Conservation (phyloP, 2,888 invertebrate genomes). For the Miltochrista miniata region DNA sequence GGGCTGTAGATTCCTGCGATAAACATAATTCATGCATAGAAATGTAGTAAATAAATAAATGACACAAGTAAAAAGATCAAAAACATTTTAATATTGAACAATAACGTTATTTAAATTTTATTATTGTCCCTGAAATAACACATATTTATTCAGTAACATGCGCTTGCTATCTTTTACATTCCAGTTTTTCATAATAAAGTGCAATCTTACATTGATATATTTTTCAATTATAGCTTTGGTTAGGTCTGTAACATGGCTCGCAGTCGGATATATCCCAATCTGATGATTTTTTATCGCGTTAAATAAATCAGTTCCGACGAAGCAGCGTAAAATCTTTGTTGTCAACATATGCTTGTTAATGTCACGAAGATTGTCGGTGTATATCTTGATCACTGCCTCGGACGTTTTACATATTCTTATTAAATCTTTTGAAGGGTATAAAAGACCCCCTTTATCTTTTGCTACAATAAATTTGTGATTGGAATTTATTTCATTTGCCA, state of each 20-base stretch:
- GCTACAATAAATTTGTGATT: conserved; percentile 5
- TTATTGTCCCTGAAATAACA: conserved; percentile 8
- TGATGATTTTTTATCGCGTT: conserved; percentile 3
- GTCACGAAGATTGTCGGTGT: background rate
- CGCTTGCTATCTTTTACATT: conserved; percentile 9
- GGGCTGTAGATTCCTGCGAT: too few relatives aligned
- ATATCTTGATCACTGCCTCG: background rate
- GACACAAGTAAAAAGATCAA: background rate
- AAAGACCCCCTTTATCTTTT: conserved; percentile 3
- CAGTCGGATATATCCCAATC: conserved; percentile 6
- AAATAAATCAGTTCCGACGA: conserved; percentile 6
- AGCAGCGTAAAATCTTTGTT: conserved; percentile 5
- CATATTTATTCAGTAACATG: conserved; percentile 1
- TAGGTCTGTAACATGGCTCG: conserved; percentile 8
- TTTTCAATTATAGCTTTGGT: conserved; percentile 8
- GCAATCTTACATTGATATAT: conserved; percentile 9
- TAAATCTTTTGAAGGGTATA: conserved; percentile 2
- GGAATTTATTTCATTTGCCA: conserved; percentile 3
- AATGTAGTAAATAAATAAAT: background rate
- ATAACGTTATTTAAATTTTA: too few relatives aligned
- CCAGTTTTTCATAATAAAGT: conserved; percentile 5
- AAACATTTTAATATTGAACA: too few relatives aligned
- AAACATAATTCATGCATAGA: too few relatives aligned
- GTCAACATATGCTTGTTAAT: conserved; percentile 6
- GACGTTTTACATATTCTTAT: conserved; percentile 5